Conservation (phyloP, 2,797 vertebrate genomes). For the Garrulus glandarius region DNA sequence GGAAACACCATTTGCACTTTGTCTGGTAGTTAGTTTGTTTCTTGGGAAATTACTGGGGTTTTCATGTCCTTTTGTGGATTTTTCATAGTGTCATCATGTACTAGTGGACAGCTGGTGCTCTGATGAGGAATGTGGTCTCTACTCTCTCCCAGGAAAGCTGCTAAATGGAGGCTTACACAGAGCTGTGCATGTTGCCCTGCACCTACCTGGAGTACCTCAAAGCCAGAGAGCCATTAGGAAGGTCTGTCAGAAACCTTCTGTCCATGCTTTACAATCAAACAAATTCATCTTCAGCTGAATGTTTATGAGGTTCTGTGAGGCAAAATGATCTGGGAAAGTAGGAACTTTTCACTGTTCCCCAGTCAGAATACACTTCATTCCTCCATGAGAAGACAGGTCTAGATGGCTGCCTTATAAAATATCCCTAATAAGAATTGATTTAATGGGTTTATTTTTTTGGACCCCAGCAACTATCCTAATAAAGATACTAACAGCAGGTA, state of each 20-base stretch:
- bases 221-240: background rate
- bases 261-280: background rate
- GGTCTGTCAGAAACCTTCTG: background rate
- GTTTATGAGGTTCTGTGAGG: background rate
- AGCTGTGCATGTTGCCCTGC: background rate
- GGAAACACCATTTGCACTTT: background rate
- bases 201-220: background rate
- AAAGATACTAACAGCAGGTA: background rate
- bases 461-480: background rate
- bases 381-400: background rate
- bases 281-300: background rate
- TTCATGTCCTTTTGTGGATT: background rate
- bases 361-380: background rate
- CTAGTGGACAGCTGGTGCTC: background rate
- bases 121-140: background rate
- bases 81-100: background rate
- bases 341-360: background rate
- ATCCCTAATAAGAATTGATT: background rate
- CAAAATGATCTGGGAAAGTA: background rate
- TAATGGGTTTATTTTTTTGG: background rate
- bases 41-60: background rate
- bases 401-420: background rate
- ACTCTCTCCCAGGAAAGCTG: fast-evolving
- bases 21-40: background rate
- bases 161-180: background rate